Evolutionary conservation across 1,140 invertebrate genomes (phyloP).

Genomic region (Drosophila carrolli): DNA sequence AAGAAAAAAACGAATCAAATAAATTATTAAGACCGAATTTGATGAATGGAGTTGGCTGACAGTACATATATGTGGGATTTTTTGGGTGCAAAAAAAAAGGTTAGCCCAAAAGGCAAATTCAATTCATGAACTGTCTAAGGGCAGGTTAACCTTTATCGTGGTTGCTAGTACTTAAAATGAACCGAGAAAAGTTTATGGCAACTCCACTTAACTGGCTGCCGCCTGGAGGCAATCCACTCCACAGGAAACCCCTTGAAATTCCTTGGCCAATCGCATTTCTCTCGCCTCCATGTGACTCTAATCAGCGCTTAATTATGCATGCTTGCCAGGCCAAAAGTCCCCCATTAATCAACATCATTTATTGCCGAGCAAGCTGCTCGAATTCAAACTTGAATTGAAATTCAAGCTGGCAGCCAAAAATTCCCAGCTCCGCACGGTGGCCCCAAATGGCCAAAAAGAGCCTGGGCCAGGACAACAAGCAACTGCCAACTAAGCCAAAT

Average conservation of each 20-base stretch:
- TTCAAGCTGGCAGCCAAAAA: constrained; percentile 45
- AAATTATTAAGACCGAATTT: constrained; percentile 38
- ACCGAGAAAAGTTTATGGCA: constrained; percentile 14
- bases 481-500: constrained; percentile 76
- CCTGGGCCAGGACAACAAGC: constrained; percentile 41
- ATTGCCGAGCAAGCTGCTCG: constrained; percentile 53
- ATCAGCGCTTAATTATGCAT: constrained; percentile 68
- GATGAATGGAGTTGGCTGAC: constrained; percentile 32
- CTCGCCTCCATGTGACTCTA: constrained; percentile 36
- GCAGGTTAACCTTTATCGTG: constrained; percentile 5
- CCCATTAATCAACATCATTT: constrained; percentile 69
- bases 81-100: constrained; percentile 5
- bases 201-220: constrained; percentile 16
- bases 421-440: constrained; percentile 11
- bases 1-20: constrained; percentile 21
- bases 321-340: constrained; percentile 45
- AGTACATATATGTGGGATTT: constrained; percentile 18
- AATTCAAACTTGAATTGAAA: constrained; percentile 62
- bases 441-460: constrained; percentile 50
- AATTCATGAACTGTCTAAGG: constrained; percentile 7
- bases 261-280: constrained; percentile 13
- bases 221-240: not conserved
- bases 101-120: not conserved
- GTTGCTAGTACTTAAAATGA: constrained; percentile 15
- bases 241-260: constrained; percentile 12